Evolutionary conservation across 2,797 vertebrate genomes (phyloP).

Genomic region (Parauchenoglanis punctatus): DNA sequence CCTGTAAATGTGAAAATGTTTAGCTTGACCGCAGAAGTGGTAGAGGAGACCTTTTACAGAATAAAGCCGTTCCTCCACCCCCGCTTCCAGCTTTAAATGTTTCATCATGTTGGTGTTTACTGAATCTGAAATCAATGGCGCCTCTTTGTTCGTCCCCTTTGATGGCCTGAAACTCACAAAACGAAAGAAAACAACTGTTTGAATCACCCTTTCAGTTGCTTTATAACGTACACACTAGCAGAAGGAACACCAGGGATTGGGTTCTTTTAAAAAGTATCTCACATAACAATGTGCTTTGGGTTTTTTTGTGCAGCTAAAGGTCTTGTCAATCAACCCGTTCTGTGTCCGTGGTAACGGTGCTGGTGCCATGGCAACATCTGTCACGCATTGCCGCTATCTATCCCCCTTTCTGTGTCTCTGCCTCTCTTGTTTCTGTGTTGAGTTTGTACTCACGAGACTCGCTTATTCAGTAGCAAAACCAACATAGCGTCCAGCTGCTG

Average conservation of each 20-base stretch:
- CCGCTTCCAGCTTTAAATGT: background rate
- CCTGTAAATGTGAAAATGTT: background rate
- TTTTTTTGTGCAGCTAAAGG: conserved; percentile 15
- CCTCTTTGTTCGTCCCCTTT: background rate
- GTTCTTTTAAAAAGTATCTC: background rate
- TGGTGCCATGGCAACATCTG: conserved; percentile 44
- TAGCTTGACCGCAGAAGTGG: background rate
- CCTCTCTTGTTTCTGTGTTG: background rate
- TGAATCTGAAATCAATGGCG: background rate
- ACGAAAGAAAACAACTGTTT: background rate
- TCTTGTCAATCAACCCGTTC: conserved; percentile 20
- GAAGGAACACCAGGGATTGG: background rate
- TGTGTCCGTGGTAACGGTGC: conserved; percentile 45
- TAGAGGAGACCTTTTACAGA: background rate
- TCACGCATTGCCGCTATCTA: background rate
- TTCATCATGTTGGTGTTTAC: conserved; percentile 9
- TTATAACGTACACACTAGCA: background rate
- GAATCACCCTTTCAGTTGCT: background rate
- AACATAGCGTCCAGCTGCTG: conserved; percentile 9
- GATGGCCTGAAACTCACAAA: background rate
- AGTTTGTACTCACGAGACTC: conserved; percentile 3
- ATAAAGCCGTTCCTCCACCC: background rate
- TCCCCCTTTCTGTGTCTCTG: conserved; percentile 8
- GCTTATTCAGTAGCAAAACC: conserved; percentile 2
- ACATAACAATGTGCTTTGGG: background rate